These are phyloP conservation scores for Phoeniculus purpureus DNA, from an alignment of 2,797 vertebrate genomes.

Conservation along the genomic window DNA sequence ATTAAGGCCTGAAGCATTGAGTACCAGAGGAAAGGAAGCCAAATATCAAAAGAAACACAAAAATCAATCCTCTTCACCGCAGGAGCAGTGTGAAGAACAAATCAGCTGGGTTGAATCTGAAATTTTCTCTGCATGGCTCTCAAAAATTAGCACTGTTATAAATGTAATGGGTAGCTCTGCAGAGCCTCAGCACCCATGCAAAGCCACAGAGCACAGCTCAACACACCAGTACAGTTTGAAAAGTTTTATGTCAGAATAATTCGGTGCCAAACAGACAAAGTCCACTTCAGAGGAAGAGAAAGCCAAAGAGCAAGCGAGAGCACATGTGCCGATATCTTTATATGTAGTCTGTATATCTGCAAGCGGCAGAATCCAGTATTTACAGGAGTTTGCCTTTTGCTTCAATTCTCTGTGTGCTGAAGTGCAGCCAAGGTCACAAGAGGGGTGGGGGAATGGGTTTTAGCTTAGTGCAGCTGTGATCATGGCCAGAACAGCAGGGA, in stretches of 20 bases:
- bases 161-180: slow-evolving; percentile 49
- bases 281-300: neutral
- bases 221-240: neutral
- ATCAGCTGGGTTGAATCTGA: slow-evolving; percentile 69
- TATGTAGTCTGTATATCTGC: slow-evolving; percentile 11
- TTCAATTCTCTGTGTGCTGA: slow-evolving; percentile 7
- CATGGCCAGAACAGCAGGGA: slow-evolving; percentile 39
- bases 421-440: slow-evolving; percentile 34
- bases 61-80: slow-evolving; percentile 73
- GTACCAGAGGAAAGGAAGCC: slow-evolving; percentile 68
- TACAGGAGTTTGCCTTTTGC: slow-evolving; percentile 30
- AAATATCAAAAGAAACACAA: slow-evolving; percentile 72
- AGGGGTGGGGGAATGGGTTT: neutral
- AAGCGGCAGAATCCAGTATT: slow-evolving; percentile 13
- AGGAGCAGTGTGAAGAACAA: slow-evolving; percentile 72
- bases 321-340: neutral
- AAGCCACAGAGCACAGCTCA: slow-evolving; percentile 36
- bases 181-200: slow-evolving; percentile 6
- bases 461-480: slow-evolving; percentile 8
- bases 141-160: slow-evolving; percentile 68
- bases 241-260: slow-evolving; percentile 44
- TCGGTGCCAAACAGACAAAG: neutral
- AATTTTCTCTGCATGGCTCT: slow-evolving; percentile 71
- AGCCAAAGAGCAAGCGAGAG: neutral
- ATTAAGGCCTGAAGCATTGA: slow-evolving; percentile 66